Evolutionary conservation across 2,888 invertebrate genomes (phyloP), one percentile per base, ranked within the genome.

Genomic region (Cabera pusaria): DNA sequence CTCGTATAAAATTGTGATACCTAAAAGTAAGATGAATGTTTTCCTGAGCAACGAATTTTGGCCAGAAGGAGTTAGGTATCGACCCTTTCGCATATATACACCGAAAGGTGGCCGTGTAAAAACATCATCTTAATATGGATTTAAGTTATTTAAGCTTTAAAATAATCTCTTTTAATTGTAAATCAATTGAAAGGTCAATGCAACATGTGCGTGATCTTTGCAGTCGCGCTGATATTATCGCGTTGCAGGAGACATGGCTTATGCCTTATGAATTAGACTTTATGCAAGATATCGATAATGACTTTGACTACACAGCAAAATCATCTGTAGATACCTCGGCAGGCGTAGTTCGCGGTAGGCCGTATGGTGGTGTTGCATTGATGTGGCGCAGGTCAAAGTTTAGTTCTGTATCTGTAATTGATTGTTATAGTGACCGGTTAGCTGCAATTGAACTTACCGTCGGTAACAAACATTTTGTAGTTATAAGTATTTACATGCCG

Each of bases 111-210:
- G n/a, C 10, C 23, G 22, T 23, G 3, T 2, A 6, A 2, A n/a
- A n/a, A n/a, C n/a, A n/a, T n/a, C n/a, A n/a, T n/a, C n/a, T 1
- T 16, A 14, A 9, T 14, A 31, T 31, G 21, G 31, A 22, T 22
- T 7, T 16, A 22, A 6, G 9, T 10, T 8, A 9, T 18, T 33
- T 9, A 3, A 14, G 1, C 28, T 36, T 20, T 24, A 8, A n/a
- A 0, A 9, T 23, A 26, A 26, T 24, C 3, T 20, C 29, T 17
- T 43, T 43, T 43, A 37, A 43, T 22, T 42, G 37, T 14, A 43
- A 35, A 9, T 36, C 36, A 2, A 23, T 36, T 21, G 32, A 36
- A 20, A 21, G 42, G 6, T 36, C 42, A 1, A 6, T 7, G 8
- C 8, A 31, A 5, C 25, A 41, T 12, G 17, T 41, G 3, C 26